Percentiles rank a stretch among this genome's conserved stretches.
Conservation (phyloP, 1,140 invertebrate genomes). For the Caerostris extrusa region DNA sequence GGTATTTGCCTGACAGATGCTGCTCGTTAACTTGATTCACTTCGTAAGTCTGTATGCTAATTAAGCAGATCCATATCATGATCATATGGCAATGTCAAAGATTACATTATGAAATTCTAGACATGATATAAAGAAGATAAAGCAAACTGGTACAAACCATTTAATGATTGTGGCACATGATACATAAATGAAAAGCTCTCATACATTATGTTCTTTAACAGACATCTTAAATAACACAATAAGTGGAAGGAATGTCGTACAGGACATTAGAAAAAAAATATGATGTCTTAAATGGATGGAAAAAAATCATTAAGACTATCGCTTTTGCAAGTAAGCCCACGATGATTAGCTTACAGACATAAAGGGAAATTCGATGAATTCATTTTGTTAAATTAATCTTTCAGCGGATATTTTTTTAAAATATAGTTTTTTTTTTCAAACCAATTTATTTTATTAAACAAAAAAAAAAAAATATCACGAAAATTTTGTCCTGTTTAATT, state of each 20-base stretch:
- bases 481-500: no score
- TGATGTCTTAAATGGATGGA: not conserved
- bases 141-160: not conserved
- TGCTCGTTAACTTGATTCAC: not conserved
- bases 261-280: not conserved
- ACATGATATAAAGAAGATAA: not conserved
- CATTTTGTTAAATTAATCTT: no score
- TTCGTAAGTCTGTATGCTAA: not conserved
- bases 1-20: not conserved
- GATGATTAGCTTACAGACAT: not conserved
- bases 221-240: conserved; percentile 3
- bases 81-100: not conserved
- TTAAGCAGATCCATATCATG: not conserved
- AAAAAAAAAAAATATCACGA: no score
- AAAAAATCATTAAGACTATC: not conserved
- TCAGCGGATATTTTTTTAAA: no score
- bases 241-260: not conserved
- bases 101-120: not conserved
- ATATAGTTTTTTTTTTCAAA: no score
- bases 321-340: not conserved
- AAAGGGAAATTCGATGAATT: not conserved
- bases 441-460: no score
- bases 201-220: not conserved
- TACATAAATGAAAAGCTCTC: not conserved
- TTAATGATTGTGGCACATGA: not conserved